phyloP scores from a whole-genome alignment of 2,113 vertebrate species.

The Leiothrix lutea region DNA sequence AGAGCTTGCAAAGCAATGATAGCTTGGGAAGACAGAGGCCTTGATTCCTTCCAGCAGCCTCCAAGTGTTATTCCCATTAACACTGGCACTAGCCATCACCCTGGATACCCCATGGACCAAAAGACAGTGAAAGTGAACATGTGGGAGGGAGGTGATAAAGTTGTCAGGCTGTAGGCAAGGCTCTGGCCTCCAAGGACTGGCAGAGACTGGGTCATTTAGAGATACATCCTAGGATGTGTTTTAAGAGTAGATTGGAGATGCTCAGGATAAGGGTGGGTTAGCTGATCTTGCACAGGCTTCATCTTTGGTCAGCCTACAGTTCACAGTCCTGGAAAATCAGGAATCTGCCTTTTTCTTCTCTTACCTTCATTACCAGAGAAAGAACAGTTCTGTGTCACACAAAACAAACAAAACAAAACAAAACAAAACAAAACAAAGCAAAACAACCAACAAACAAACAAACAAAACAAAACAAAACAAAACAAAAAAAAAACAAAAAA shows the following conservation, averaged over 20 bases:
- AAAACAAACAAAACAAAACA: too few species aligned
- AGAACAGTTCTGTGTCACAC: background rate
- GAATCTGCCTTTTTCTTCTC: background rate
- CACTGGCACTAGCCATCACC: background rate
- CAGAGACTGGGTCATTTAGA: background rate
- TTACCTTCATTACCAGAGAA: background rate
- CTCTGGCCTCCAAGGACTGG: background rate
- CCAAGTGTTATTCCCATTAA: constrained; percentile 44
- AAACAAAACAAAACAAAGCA: background rate
- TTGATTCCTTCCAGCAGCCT: constrained; percentile 17
- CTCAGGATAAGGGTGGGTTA: background rate
- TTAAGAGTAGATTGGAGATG: background rate
- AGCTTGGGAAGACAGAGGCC: constrained; percentile 26
- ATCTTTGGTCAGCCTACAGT: background rate
- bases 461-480: background rate
- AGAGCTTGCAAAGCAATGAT: constrained; percentile 20
- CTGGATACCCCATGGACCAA: constrained; percentile 29
- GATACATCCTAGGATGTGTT: background rate
- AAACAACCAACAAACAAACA: background rate
- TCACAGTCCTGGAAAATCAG: background rate
- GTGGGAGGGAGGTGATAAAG: constrained; percentile 35
- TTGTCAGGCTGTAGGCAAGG: constrained; percentile 25
- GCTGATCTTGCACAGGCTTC: background rate
- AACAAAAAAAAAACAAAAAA: background rate
- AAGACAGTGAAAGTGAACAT: constrained; percentile 4